Evolutionary conservation across 1,140 invertebrate species (phyloP).

Genomic region (Drosophila repleta): DNA sequence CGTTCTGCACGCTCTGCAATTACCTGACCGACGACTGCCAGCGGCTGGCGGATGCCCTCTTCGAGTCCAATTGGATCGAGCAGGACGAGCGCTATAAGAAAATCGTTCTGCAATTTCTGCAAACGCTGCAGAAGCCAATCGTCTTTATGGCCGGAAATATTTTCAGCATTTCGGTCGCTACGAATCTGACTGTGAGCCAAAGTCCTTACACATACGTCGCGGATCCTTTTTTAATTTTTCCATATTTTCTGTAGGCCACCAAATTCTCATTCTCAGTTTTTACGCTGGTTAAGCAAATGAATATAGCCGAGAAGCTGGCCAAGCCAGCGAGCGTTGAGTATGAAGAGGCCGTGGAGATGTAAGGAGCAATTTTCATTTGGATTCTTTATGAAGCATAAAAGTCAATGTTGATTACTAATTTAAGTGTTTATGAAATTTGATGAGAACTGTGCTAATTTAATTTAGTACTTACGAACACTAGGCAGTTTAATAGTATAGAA

Average conservation of each 20-base stretch:
- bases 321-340: slow-evolving; percentile 18
- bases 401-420: background rate
- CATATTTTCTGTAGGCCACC: slow-evolving; percentile 40
- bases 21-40: slow-evolving; percentile 58
- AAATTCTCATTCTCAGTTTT: slow-evolving; percentile 73
- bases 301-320: slow-evolving; percentile 57
- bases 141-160: slow-evolving; percentile 67
- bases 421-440: background rate
- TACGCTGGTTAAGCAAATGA: slow-evolving; percentile 67
- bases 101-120: slow-evolving; percentile 54
- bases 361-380: background rate
- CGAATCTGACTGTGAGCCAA: slow-evolving; percentile 59
- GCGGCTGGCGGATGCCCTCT: slow-evolving; percentile 53
- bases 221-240: background rate
- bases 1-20: slow-evolving; percentile 68
- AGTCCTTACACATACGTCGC: background rate
- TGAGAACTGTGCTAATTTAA: background rate
- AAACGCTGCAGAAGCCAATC: slow-evolving; percentile 62
- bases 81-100: slow-evolving; percentile 50
- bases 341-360: background rate
- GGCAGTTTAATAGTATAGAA: background rate
- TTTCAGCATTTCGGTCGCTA: slow-evolving; percentile 65
- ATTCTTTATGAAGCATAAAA: background rate
- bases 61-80: slow-evolving; percentile 67
- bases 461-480: background rate